Conservation (phyloP, 2,113 vertebrate species). For the Psittacus erithacus region DNA sequence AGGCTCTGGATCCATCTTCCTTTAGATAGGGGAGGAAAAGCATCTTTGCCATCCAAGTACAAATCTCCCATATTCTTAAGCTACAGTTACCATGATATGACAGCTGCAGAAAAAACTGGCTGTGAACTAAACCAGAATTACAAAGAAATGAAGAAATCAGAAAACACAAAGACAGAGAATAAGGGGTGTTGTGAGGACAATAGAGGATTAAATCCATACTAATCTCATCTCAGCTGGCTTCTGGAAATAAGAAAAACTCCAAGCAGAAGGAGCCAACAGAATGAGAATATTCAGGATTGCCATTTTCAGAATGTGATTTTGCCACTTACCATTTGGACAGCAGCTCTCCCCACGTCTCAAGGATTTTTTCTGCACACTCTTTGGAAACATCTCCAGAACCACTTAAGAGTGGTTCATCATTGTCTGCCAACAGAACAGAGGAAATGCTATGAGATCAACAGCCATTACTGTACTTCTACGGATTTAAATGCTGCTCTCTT, state of each 20-base stretch:
- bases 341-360: slow-evolving; percentile 98
- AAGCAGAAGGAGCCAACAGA: background rate
- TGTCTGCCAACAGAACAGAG: slow-evolving; percentile 82
- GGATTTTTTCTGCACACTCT: slow-evolving; percentile 98
- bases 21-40: slow-evolving; percentile 21
- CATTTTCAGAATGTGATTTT: background rate
- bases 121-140: slow-evolving; percentile 9
- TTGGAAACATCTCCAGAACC: slow-evolving; percentile 98
- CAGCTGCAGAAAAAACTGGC: slow-evolving; percentile 39
- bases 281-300: background rate
- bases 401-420: slow-evolving; percentile 95
- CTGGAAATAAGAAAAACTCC: background rate
- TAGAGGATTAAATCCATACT: background rate
- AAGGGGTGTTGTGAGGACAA: background rate
- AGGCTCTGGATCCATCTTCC: slow-evolving; percentile 28
- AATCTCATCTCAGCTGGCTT: background rate
- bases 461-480: background rate
- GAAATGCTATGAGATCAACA: background rate
- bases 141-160: background rate
- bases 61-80: slow-evolving; percentile 24
- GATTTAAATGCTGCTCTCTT: background rate
- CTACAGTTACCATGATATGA: slow-evolving; percentile 10
- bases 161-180: background rate
- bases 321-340: slow-evolving; percentile 93
- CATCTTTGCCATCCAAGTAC: slow-evolving; percentile 14